Conservation (phyloP, 2,113 vertebrate genomes). For the Elgaria multicarinata region DNA sequence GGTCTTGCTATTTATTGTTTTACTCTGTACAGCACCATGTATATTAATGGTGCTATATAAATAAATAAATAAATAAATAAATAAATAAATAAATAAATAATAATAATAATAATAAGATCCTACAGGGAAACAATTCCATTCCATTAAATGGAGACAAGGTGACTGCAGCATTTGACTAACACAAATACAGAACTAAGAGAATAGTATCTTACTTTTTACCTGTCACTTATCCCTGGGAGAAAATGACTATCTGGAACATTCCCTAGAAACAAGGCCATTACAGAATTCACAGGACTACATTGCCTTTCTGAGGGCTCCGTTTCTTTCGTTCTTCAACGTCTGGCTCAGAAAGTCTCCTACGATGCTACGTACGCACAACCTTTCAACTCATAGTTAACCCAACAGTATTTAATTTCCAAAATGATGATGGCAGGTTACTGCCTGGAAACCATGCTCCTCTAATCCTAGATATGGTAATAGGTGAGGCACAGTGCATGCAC, state of each 20-base stretch:
- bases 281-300: not conserved
- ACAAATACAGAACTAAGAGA: not conserved
- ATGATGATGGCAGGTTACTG: not conserved
- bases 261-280: not conserved
- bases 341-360: not conserved
- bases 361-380: not conserved
- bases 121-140: not conserved
- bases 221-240: not conserved
- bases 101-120: too few relatives aligned
- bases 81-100: too few relatives aligned
- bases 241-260: not conserved
- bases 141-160: not conserved
- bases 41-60: too few relatives aligned
- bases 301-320: not conserved
- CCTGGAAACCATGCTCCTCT: not conserved
- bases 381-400: not conserved
- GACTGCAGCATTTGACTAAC: too few relatives aligned
- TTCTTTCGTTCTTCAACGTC: not conserved
- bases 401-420: not conserved
- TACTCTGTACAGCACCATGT: too few relatives aligned
- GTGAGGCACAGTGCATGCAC: not conserved
- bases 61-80: too few relatives aligned
- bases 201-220: not conserved
- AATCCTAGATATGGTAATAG: not conserved
- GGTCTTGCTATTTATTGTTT: too few relatives aligned